Evolutionary conservation across 2,113 vertebrate species (phyloP).

Genomic region (Rhinolophus ferrumequinum): DNA sequence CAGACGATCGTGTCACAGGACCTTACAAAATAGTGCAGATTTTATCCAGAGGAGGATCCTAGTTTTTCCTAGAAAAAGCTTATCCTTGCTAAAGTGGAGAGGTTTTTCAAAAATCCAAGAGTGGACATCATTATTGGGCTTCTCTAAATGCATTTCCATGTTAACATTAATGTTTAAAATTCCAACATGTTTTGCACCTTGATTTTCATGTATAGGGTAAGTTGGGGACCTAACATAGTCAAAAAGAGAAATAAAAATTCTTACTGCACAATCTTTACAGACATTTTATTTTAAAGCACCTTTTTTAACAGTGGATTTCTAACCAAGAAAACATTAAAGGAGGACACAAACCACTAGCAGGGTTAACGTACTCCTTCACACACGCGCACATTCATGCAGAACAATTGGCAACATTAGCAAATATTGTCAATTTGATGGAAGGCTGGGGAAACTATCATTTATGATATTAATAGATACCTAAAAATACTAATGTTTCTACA

Average conservation of each 20-base stretch:
- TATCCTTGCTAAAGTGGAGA: neutral
- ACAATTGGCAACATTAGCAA: slow-evolving; percentile 60
- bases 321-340: slow-evolving; percentile 50
- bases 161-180: slow-evolving; percentile 52
- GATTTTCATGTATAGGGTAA: slow-evolving; percentile 52
- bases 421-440: slow-evolving; percentile 59
- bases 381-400: neutral
- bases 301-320: slow-evolving; percentile 50
- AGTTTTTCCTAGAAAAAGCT: neutral
- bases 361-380: neutral
- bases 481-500: slow-evolving; percentile 32
- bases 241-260: slow-evolving; percentile 56
- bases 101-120: slow-evolving; percentile 29
- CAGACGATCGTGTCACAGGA: neutral
- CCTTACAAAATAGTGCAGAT: neutral
- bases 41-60: neutral
- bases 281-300: slow-evolving; percentile 63
- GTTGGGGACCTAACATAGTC: neutral
- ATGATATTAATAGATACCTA: slow-evolving; percentile 65
- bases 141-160: slow-evolving; percentile 35
- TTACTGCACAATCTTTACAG: slow-evolving; percentile 59
- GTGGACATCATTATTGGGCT: slow-evolving; percentile 36
- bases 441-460: slow-evolving; percentile 29
- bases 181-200: slow-evolving; percentile 51
- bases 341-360: slow-evolving; percentile 37